These are phyloP conservation scores for Eupithecia subumbrata DNA, from an alignment of 2,888 invertebrate species.

Conservation along the genomic window DNA sequence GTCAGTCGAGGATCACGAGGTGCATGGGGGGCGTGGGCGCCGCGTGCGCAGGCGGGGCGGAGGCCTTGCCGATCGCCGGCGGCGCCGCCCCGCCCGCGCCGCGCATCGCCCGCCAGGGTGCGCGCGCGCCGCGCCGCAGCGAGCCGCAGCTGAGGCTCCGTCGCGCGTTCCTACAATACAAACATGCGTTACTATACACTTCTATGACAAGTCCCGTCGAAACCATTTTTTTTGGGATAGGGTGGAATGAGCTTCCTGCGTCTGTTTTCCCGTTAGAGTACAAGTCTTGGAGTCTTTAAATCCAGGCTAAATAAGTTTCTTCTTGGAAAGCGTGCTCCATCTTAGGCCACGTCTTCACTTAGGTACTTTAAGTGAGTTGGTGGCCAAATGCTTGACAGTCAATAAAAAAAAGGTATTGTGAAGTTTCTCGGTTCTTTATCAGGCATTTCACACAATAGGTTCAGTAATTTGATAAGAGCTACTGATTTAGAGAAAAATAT, in stretches of 20 bases:
- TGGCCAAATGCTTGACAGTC: too few species aligned
- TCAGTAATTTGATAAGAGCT: background rate
- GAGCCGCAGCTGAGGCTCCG: slow-evolving; percentile 89
- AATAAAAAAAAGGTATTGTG: too few species aligned
- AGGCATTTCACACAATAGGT: too few species aligned
- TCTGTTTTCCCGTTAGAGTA: too few species aligned
- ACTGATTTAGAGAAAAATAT: background rate
- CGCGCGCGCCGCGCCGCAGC: slow-evolving; percentile 86
- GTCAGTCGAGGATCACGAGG: slow-evolving; percentile 90
- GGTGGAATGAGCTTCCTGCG: too few species aligned
- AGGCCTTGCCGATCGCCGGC: slow-evolving; percentile 55
- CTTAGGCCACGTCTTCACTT: too few species aligned
- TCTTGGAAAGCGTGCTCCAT: too few species aligned
- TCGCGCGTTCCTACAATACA: slow-evolving; percentile 88
- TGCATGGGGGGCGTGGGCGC: slow-evolving; percentile 79
- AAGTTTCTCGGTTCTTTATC: too few species aligned
- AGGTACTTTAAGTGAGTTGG: too few species aligned
- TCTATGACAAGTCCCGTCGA: background rate
- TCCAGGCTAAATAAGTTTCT: too few species aligned
- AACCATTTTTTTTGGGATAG: too few species aligned
- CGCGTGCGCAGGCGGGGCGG: slow-evolving; percentile 37
- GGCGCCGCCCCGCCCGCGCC: slow-evolving; percentile 53
- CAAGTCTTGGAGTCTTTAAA: too few species aligned
- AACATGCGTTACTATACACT: background rate
- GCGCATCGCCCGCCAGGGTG: slow-evolving; percentile 84